Percentiles rank a stretch among this genome's conserved stretches.
Conservation (phyloP, 2,113 vertebrate genomes). For the Malurus melanocephalus region DNA sequence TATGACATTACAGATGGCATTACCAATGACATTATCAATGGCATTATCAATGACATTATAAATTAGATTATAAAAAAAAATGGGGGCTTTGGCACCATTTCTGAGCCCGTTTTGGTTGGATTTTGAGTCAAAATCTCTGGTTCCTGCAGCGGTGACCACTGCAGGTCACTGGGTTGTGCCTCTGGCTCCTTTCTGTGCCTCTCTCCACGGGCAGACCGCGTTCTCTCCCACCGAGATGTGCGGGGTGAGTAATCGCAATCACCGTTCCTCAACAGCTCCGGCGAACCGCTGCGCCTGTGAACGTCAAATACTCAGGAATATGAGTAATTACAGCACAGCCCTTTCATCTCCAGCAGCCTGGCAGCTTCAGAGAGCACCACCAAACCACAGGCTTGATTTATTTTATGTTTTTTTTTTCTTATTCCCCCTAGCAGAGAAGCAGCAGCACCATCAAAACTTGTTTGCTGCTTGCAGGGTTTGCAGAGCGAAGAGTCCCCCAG, state of each 20-base stretch:
- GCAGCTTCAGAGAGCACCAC: neutral
- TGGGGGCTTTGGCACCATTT: neutral
- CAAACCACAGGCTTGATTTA: neutral
- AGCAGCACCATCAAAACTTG: neutral
- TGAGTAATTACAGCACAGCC: neutral
- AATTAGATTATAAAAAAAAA: no score
- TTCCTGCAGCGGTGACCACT: neutral
- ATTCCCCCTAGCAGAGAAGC: neutral
- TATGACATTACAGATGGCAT: no score
- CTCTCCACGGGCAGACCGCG: neutral
- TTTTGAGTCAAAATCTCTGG: neutral
- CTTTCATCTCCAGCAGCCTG: neutral
- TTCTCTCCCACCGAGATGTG: neutral
- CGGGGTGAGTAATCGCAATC: neutral
- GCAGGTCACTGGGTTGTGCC: neutral
- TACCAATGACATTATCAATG: no score
- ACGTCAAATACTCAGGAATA: neutral
- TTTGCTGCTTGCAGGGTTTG: neutral
- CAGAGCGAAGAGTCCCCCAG: neutral
- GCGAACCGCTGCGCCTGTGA: neutral
- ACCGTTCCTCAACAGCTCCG: constrained; percentile 1
- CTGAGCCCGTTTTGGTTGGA: neutral
- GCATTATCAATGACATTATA: no score
- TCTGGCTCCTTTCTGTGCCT: neutral
- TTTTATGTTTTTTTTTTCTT: neutral